Evolutionary conservation across 2,888 invertebrate genomes (phyloP).

Genomic region (Pyrrhosoma nymphula): DNA sequence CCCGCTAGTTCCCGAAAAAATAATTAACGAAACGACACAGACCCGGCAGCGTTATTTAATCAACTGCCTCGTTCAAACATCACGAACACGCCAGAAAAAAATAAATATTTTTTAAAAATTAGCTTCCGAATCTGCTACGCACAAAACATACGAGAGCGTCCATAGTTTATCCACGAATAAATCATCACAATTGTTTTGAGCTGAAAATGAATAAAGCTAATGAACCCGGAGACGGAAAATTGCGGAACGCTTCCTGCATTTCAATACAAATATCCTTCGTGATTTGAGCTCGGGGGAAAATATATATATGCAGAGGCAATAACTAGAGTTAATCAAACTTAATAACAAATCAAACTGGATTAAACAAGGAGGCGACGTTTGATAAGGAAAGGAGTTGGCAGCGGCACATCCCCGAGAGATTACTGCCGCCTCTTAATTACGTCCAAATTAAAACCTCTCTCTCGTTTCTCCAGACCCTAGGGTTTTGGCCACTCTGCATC

Average conservation of each 20-base stretch:
- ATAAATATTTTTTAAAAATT: background rate
- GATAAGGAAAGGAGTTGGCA: background rate
- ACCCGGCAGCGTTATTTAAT: background rate
- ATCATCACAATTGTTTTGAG: too few relatives aligned
- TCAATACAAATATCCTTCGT: background rate
- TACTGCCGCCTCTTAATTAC: conserved; percentile 38
- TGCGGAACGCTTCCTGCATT: background rate
- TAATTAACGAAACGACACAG: background rate
- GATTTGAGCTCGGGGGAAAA: background rate
- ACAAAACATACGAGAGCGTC: background rate
- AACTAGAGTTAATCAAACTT: background rate
- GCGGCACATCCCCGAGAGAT: background rate
- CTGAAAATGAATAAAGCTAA: background rate
- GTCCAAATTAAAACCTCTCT: conserved; percentile 40
- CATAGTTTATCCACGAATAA: background rate
- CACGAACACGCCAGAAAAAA: background rate
- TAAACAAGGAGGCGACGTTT: background rate
- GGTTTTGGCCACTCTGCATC: too few relatives aligned
- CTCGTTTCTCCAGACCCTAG: too few relatives aligned
- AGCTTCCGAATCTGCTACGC: background rate
- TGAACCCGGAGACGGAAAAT: background rate
- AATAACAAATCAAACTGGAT: background rate
- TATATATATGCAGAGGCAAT: background rate
- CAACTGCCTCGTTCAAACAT: background rate
- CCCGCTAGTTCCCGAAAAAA: background rate